These are phyloP conservation scores for Portunus trituberculatus DNA, from an alignment of 1,140 invertebrate species.

Conservation along the genomic window DNA sequence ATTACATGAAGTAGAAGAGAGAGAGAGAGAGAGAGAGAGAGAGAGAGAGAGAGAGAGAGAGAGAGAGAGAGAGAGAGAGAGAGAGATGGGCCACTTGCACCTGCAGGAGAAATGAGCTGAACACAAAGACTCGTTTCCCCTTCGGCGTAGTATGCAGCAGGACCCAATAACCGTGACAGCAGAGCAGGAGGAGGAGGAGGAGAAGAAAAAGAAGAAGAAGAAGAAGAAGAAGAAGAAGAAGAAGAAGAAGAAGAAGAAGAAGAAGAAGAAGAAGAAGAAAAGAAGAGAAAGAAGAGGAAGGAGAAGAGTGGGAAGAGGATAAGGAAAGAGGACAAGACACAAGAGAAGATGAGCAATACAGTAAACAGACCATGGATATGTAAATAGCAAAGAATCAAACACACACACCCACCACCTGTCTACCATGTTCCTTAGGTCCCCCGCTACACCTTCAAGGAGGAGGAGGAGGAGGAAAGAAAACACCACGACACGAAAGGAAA, in stretches of 20 bases:
- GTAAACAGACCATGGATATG: too few relatives aligned
- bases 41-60: constrained; percentile 11
- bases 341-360: too few relatives aligned
- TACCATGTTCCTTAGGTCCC: too few relatives aligned
- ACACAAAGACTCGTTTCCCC: constrained; percentile 8
- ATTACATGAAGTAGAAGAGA: neutral
- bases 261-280: neutral
- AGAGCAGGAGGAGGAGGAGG: neutral
- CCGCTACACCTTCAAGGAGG: neutral
- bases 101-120: neutral
- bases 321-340: neutral
- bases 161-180: neutral
- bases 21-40: constrained; percentile 20
- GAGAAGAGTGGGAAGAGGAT: neutral
- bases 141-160: neutral
- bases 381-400: too few relatives aligned
- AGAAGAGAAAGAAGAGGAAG: too few relatives aligned
- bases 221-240: neutral
- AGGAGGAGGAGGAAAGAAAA: neutral
- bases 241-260: neutral
- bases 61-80: neutral
- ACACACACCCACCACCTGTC: too few relatives aligned
- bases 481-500: neutral
- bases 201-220: neutral
- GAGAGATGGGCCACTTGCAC: neutral